These are phyloP conservation scores for Diadromus collaris DNA, from an alignment of 2,888 invertebrate species.

Conservation along the genomic window DNA sequence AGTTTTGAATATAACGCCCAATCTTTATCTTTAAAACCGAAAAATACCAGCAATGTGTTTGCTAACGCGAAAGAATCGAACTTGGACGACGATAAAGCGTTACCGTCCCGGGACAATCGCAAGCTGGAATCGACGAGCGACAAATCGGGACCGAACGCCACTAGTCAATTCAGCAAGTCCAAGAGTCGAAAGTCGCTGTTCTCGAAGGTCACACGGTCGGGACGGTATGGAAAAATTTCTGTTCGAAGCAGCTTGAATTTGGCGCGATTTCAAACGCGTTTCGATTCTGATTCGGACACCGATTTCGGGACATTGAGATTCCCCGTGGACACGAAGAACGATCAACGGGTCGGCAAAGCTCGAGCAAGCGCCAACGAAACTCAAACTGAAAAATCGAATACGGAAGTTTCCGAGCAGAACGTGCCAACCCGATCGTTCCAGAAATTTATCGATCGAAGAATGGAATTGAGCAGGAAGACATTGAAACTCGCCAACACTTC, in stretches of 20 bases:
- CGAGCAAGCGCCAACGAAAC: neutral
- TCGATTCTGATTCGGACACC: constrained; percentile 18
- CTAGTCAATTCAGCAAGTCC: neutral
- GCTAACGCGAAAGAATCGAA: neutral
- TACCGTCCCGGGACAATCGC: neutral
- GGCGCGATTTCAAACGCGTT: constrained; percentile 13
- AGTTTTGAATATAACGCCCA: neutral
- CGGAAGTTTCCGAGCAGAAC: neutral
- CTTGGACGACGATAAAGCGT: neutral
- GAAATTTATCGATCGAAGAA: neutral
- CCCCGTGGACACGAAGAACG: neutral
- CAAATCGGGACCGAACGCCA: neutral
- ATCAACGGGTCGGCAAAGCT: neutral
- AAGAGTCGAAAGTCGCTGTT: neutral
- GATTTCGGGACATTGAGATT: constrained; percentile 12
- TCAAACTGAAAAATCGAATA: neutral
- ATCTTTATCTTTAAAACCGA: neutral
- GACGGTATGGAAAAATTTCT: neutral
- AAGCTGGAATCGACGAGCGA: neutral
- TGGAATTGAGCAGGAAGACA: neutral
- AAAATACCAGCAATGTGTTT: neutral
- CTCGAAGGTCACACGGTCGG: neutral
- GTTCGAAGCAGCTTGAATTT: neutral
- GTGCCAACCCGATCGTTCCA: neutral
- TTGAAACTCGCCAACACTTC: neutral